Conservation (phyloP, 2,113 vertebrate genomes). For the Scomber japonicus region DNA sequence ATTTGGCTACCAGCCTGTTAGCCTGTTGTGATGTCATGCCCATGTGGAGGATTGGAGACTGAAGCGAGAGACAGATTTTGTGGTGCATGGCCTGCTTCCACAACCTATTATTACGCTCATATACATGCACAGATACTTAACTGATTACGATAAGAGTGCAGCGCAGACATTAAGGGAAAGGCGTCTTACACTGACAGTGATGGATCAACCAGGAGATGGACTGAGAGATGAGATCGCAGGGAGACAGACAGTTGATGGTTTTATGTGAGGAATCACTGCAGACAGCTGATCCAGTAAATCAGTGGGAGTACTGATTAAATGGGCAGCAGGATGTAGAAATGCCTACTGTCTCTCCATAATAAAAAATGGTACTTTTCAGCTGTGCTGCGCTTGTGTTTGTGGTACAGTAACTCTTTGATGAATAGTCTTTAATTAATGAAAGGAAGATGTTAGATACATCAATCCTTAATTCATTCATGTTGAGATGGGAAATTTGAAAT, state of each 20-base stretch:
- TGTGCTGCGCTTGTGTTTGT: background rate
- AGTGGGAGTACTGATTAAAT: constrained; percentile 74
- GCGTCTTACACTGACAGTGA: constrained; percentile 44
- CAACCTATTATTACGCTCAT: constrained; percentile 19
- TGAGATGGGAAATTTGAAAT: background rate
- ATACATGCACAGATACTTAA: constrained; percentile 15
- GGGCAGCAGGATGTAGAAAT: constrained; percentile 58
- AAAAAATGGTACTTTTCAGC: constrained; percentile 24
- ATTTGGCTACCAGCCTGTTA: constrained; percentile 31
- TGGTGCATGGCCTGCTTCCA: constrained; percentile 33
- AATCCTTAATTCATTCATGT: background rate
- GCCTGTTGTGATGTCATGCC: constrained; percentile 56
- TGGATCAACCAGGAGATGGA: constrained; percentile 18
- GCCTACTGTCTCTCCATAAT: constrained; percentile 54
- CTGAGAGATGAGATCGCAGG: constrained; percentile 21
- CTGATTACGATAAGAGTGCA: constrained; percentile 53
- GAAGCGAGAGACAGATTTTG: constrained; percentile 46
- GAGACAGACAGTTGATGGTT: constrained; percentile 52
- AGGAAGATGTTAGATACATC: constrained; percentile 20
- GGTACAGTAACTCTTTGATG: constrained; percentile 10
- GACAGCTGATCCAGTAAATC: constrained; percentile 68
- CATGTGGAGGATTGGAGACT: constrained; percentile 36
- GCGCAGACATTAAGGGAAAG: constrained; percentile 21
- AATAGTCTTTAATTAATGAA: constrained; percentile 15
- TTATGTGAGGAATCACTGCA: constrained; percentile 60